Evolutionary conservation across 2,113 vertebrate species (phyloP).

Genomic region (human): GRCh38 chr1:121461001-121461500

Average conservation of each 20-base stretch:
- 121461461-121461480: not conserved
- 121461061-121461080: not conserved
- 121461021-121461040: not conserved
- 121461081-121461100: not conserved
- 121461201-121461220: not conserved
- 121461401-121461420: not conserved
- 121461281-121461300: not conserved
- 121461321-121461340: not conserved
- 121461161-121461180: not conserved
- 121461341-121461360: not conserved
- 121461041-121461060: not conserved
- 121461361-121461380: not conserved
- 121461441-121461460: not conserved
- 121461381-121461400: not conserved
- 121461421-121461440: not conserved
- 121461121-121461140: not conserved
- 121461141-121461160: too few species aligned
- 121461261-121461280: not conserved
- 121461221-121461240: too few species aligned
- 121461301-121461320: not conserved
- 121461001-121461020: not conserved
- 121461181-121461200: not conserved
- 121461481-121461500: not conserved
- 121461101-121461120: not conserved
- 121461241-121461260: not conserved